Conservation (phyloP, 1,140 invertebrate species). For the Marisa cornuarietis region DNA sequence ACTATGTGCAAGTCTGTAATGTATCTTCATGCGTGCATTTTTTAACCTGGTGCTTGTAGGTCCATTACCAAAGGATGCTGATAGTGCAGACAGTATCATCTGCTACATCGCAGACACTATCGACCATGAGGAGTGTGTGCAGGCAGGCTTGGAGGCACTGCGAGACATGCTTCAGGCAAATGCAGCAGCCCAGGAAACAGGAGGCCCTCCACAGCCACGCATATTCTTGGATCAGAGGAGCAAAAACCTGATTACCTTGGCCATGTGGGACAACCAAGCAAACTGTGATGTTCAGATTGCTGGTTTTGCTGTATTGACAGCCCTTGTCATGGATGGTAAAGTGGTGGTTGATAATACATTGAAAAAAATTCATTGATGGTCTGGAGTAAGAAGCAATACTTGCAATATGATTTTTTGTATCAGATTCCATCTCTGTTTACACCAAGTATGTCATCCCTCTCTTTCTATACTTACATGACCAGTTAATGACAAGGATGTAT, state of each 20-base stretch:
- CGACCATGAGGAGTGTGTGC: conserved; percentile 53
- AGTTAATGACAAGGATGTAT: too few relatives aligned
- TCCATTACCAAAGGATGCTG: conserved; percentile 37
- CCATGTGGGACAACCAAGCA: conserved; percentile 53
- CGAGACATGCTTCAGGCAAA: conserved; percentile 43
- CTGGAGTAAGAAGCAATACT: neutral
- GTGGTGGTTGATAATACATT: too few relatives aligned
- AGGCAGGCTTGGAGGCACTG: conserved; percentile 49
- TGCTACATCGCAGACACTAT: conserved; percentile 45
- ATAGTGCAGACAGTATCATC: conserved; percentile 34
- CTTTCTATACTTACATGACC: too few relatives aligned
- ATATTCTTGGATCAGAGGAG: conserved; percentile 42
- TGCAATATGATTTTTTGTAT: too few relatives aligned
- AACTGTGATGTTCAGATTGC: conserved; percentile 50
- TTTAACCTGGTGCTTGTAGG: conserved; percentile 27
- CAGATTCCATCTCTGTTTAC: too few relatives aligned
- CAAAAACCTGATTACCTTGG: conserved; percentile 49
- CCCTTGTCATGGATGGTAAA: conserved; percentile 52
- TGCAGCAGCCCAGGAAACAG: conserved; percentile 11
- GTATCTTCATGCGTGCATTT: too few relatives aligned
- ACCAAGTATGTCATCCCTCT: too few relatives aligned
- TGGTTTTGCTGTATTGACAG: conserved; percentile 55
- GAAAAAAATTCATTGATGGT: neutral
- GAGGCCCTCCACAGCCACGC: conserved; percentile 6
- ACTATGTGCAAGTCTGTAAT: too few relatives aligned